These are phyloP conservation scores for Oncopeltus fasciatus DNA, from an alignment of 1,140 invertebrate genomes.

Conservation along the genomic window DNA sequence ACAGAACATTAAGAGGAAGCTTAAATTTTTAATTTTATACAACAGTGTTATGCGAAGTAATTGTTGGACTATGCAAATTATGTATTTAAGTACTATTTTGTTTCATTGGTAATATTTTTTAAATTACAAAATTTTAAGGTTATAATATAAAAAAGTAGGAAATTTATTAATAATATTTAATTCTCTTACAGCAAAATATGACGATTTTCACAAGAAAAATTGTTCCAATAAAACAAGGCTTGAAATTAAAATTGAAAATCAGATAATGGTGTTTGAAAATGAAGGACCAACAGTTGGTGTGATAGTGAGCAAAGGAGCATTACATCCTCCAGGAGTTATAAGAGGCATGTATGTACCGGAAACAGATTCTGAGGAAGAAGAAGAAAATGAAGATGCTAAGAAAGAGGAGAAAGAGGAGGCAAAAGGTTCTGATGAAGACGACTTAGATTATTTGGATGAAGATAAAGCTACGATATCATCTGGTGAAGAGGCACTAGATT, in stretches of 20 bases:
- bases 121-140: too few species aligned
- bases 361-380: not conserved
- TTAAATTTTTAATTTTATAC: too few species aligned
- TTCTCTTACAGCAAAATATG: not conserved
- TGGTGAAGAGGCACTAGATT: not conserved
- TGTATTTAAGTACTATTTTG: too few species aligned
- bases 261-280: not conserved
- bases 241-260: not conserved
- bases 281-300: not conserved
- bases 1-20: too few species aligned
- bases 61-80: too few species aligned
- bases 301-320: not conserved
- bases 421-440: not conserved
- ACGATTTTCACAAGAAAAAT: not conserved
- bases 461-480: not conserved
- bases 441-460: not conserved
- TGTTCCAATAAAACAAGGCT: not conserved
- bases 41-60: too few species aligned
- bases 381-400: not conserved
- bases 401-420: not conserved
- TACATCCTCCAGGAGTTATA: not conserved
- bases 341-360: not conserved
- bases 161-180: too few species aligned
- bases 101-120: too few species aligned
- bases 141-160: too few species aligned